Conservation (phyloP, 2,113 vertebrate species). For the Seriola dumerili region DNA sequence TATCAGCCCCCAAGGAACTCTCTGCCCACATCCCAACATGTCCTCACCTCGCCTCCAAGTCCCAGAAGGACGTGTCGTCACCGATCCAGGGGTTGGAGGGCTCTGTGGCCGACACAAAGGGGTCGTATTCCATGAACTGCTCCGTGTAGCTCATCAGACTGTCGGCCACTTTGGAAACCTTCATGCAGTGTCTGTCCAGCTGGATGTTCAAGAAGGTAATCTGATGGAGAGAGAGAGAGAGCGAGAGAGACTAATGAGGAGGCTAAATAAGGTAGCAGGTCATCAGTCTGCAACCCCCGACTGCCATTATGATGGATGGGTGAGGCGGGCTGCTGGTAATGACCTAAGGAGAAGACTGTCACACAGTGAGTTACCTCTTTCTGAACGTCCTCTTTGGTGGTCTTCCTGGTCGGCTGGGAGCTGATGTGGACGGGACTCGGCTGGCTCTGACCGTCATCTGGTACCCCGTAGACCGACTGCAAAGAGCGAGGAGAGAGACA, state of each 20-base stretch:
- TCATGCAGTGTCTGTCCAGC: constrained; percentile 97
- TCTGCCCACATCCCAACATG: neutral
- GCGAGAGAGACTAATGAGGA: constrained; percentile 49
- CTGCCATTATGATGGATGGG: constrained; percentile 56
- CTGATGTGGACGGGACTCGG: constrained; percentile 91
- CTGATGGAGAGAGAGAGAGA: constrained; percentile 76
- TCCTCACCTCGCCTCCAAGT: constrained; percentile 92
- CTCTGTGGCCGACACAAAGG: constrained; percentile 89
- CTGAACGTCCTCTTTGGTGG: constrained; percentile 93
- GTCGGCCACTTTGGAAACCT: constrained; percentile 99
- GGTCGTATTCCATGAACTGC: constrained; percentile 95
- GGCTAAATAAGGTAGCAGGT: constrained; percentile 59
- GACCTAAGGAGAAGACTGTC: constrained; percentile 7
- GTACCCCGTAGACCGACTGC: constrained; percentile 93
- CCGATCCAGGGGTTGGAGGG: constrained; percentile 96
- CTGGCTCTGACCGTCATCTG: constrained; percentile 91
- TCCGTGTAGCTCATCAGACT: constrained; percentile 94
- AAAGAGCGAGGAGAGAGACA: constrained; percentile 15
- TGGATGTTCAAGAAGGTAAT: constrained; percentile 94
- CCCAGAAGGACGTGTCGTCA: constrained; percentile 93
- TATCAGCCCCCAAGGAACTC: neutral
- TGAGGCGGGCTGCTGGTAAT: constrained; percentile 29
- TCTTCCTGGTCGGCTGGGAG: constrained; percentile 89
- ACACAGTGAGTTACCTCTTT: constrained; percentile 86
- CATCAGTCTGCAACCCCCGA: constrained; percentile 48